Conservation (phyloP, 2,888 invertebrate genomes). For the Ichneumoninae sp. region DNA sequence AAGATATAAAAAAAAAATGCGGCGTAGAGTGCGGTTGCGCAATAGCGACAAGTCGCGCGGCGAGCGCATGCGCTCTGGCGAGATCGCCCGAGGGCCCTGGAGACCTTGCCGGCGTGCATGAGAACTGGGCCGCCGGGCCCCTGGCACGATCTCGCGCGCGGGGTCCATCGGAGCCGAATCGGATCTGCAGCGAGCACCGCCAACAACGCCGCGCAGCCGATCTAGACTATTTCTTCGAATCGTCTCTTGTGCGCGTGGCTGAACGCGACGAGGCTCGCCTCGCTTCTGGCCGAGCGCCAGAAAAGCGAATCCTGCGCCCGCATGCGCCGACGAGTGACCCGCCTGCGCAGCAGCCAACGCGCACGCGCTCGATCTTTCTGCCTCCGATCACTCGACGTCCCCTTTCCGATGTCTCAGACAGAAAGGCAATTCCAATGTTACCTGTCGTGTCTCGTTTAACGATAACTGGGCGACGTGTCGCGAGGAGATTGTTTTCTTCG, state of each 20-base stretch:
- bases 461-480: neutral
- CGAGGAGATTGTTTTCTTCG: neutral
- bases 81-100: conserved; percentile 78
- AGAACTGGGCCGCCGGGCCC: conserved; percentile 82
- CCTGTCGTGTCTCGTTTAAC: neutral
- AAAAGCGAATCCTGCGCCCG: neutral
- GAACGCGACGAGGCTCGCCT: neutral
- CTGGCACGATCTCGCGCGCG: conserved; percentile 69
- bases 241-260: conserved; percentile 1
- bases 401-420: conserved; percentile 23
- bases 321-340: conserved; percentile 7
- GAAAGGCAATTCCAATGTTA: conserved; percentile 6
- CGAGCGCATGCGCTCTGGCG: conserved; percentile 73
- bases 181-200: conserved; percentile 58
- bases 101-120: conserved; percentile 82
- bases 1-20: conserved; percentile 59
- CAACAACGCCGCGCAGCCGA: conserved; percentile 41
- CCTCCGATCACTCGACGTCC: conserved; percentile 21
- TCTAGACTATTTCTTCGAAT: conserved; percentile 57
- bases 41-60: conserved; percentile 76
- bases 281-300: neutral
- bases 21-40: conserved; percentile 74
- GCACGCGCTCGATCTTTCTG: neutral
- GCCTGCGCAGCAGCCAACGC: neutral
- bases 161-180: conserved; percentile 75